Evolutionary conservation across 1,140 invertebrate genomes (phyloP), one percentile per base, ranked within the genome.

Genomic region (Hylaeus anthracinus): DNA sequence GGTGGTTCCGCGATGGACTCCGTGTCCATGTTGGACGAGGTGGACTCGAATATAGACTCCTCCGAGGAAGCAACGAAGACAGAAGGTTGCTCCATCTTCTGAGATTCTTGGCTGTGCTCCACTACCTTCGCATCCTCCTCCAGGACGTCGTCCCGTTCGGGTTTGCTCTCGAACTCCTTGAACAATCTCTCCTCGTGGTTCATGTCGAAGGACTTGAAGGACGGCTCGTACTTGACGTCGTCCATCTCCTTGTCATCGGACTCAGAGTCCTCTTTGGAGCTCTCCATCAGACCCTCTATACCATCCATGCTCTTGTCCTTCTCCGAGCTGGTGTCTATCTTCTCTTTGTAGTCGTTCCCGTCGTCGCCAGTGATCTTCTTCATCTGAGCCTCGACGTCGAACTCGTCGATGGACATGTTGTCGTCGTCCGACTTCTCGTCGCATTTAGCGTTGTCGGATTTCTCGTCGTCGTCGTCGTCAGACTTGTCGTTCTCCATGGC

Each of bases 351-450:
- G 76, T 93, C 92, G 45, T 93, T 90, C 0, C 92, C 92, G 73
- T 93, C 92, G 45, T 93, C 92, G 0, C 92, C 92, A 0, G 92
- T 93, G 15, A 93, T 91, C 73, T 91, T 93, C 77, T 92, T 93
- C 90, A 93, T 93, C 64, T 93, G 92, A 1, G 92, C 92, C 58
- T 93, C 93, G 3, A 93, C 92, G 56, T 93, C 93, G 26, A 93
- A 93, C 43, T 93, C 92, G 5, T 93, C 92, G 66, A 93, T 91
- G 5, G 88, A 90, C 63, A 78, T 87, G 12, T 82, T 89, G n/a
- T 92, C 91, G 10, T 91, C 91, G 10, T 91, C 90, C 0, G 84
- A 90, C n/a, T 64, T 88, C 1, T 69, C 67, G 1, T 78, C 77
- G 9, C 61, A 74, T 15, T 72, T 82, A 3, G 2, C 4, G 8